These are phyloP conservation scores for Bombus affinis DNA, from an alignment of 1,140 invertebrate species.

Conservation along the genomic window DNA sequence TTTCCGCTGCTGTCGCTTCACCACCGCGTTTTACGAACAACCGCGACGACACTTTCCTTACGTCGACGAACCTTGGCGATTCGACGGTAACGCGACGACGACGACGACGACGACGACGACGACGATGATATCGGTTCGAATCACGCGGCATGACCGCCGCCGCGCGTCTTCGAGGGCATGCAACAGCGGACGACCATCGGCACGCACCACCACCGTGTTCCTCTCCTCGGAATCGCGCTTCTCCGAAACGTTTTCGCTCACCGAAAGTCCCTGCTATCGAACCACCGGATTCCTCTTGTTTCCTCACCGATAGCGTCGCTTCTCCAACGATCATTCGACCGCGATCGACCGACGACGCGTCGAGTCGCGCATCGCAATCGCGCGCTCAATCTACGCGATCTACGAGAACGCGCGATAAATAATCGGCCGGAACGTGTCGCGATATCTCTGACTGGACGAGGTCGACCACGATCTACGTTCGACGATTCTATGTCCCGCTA, in stretches of 20 bases:
- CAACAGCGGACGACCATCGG: not conserved
- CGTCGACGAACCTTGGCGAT: slow-evolving; percentile 45
- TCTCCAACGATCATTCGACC: not conserved
- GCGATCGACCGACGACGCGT: not conserved
- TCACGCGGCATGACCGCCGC: slow-evolving; percentile 69
- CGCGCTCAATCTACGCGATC: not conserved
- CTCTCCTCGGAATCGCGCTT: slow-evolving; percentile 3
- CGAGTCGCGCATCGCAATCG: not conserved
- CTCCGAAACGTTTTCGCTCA: slow-evolving; percentile 4
- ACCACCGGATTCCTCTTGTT: not conserved
- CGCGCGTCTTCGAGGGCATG: slow-evolving; percentile 50
- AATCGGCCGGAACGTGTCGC: not conserved
- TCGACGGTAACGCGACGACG: slow-evolving; percentile 54
- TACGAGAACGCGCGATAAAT: not conserved
- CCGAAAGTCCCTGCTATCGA: not conserved
- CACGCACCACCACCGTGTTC: slow-evolving; percentile 5
- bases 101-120: slow-evolving; percentile 45
- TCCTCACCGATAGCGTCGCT: not conserved
- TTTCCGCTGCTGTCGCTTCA: slow-evolving; percentile 63
- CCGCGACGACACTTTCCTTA: slow-evolving; percentile 25
- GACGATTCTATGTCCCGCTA: not conserved
- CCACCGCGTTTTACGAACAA: slow-evolving; percentile 34
- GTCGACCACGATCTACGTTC: not conserved
- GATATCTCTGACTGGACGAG: not conserved
- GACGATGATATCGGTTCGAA: slow-evolving; percentile 49